Percentiles rank a stretch among this genome's conserved stretches.
These are phyloP conservation scores for Odontothrips loti DNA, from an alignment of 2,888 invertebrate genomes.

Conservation along the genomic window DNA sequence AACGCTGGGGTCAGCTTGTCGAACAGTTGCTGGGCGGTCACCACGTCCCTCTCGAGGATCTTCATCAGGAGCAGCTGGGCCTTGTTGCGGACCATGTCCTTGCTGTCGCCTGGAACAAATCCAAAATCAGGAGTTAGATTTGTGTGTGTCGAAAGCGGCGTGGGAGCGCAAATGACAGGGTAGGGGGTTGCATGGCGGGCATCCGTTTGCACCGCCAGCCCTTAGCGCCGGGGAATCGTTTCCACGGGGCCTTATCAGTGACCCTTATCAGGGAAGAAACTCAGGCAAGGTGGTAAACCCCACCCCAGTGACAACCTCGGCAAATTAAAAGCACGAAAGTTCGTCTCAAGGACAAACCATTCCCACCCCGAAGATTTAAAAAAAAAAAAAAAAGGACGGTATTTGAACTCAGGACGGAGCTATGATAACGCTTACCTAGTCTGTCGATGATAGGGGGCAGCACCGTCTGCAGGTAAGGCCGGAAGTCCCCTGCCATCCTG, in stretches of 20 bases:
- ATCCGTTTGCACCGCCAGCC: background rate
- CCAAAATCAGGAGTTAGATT: too few relatives aligned
- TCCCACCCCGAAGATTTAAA: too few relatives aligned
- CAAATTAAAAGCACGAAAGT: too few relatives aligned
- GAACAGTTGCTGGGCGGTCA: slow-evolving; percentile 63
- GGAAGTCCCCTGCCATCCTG: slow-evolving; percentile 81
- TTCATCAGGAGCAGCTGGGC: slow-evolving; percentile 67
- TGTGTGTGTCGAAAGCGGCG: too few relatives aligned
- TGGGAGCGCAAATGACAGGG: background rate
- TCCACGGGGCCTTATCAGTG: too few relatives aligned
- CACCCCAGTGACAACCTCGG: too few relatives aligned
- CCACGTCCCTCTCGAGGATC: slow-evolving; percentile 67
- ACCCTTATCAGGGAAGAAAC: background rate
- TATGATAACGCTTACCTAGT: slow-evolving; percentile 48
- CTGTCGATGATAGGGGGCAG: slow-evolving; percentile 79
- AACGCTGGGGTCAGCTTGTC: slow-evolving; percentile 69
- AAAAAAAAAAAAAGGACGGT: too few relatives aligned
- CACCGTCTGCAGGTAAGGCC: slow-evolving; percentile 77
- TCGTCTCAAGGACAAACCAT: too few relatives aligned
- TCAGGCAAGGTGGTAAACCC: background rate
- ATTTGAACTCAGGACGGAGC: too few relatives aligned
- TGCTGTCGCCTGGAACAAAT: slow-evolving; percentile 54
- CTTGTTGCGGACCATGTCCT: slow-evolving; percentile 65
- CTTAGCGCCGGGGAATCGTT: too few relatives aligned
- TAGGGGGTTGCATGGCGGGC: background rate